Conservation (phyloP, 2,797 vertebrate genomes). For the Agapornis canus region DNA sequence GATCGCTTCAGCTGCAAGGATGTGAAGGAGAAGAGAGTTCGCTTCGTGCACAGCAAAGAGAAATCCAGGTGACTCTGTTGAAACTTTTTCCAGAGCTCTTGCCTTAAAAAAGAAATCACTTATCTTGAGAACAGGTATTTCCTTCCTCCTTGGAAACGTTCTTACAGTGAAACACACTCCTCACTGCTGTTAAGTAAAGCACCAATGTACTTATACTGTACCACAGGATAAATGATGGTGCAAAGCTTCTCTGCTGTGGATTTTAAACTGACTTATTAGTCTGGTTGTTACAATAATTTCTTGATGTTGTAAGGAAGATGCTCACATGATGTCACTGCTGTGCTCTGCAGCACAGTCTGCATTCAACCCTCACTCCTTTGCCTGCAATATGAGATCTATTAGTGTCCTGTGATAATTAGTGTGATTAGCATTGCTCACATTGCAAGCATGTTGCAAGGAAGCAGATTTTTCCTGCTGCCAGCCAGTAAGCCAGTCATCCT, state of each 20-base stretch:
- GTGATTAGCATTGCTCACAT: background rate
- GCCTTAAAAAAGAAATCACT: rapidly evolving
- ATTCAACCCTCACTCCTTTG: background rate
- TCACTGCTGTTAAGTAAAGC: background rate
- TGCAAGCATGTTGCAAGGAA: background rate
- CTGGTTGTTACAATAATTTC: background rate
- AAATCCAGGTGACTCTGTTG: slow-evolving; percentile 81
- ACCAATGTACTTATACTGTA: rapidly evolving
- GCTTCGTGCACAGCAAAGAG: slow-evolving; percentile 81
- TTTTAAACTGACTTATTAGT: background rate
- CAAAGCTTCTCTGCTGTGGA: background rate
- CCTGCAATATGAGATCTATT: background rate
- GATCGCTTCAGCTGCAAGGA: slow-evolving; percentile 83
- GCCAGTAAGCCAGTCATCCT: background rate
- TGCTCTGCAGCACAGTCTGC: background rate
- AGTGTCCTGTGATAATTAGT: background rate
- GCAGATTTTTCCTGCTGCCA: background rate
- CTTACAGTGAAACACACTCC: background rate
- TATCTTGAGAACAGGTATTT: background rate
- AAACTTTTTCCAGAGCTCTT: background rate
- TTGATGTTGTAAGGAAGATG: background rate
- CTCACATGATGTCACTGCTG: background rate
- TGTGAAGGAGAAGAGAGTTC: slow-evolving; percentile 77
- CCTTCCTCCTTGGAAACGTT: background rate
- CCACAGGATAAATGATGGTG: rapidly evolving